Conservation (phyloP, 2,113 vertebrate genomes). For the Pampusana beccarii region DNA sequence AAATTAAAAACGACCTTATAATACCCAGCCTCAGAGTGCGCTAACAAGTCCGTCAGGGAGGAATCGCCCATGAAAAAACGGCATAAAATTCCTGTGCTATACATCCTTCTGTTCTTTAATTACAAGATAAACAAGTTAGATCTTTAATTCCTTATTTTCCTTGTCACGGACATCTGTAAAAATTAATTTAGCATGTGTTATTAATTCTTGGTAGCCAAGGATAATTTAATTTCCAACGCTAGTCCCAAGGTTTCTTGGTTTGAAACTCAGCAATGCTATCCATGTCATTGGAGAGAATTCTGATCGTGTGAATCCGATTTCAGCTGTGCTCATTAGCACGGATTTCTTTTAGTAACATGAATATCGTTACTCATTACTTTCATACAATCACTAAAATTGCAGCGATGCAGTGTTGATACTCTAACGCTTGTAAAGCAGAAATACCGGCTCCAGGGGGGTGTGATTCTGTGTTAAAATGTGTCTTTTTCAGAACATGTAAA, state of each 20-base stretch:
- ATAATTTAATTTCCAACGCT: not conserved
- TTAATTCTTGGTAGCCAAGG: not conserved
- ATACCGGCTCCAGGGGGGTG: not conserved
- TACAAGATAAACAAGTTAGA: not conserved
- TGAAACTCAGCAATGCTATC: not conserved
- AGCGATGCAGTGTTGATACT: not conserved
- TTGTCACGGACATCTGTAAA: not conserved
- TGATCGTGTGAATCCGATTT: conserved; percentile 34
- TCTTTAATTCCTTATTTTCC: not conserved
- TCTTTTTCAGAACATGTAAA: not conserved
- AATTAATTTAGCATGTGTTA: not conserved
- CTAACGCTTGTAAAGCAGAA: not conserved
- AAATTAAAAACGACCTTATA: not conserved
- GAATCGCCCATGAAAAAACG: not conserved
- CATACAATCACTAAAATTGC: conserved; percentile 24
- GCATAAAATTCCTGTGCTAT: not conserved
- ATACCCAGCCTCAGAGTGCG: not conserved
- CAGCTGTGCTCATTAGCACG: conserved; percentile 38
- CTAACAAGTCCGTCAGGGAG: not conserved
- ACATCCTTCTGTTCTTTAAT: not conserved
- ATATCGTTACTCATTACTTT: conserved; percentile 40
- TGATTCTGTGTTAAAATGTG: not conserved
- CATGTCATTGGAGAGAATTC: not conserved
- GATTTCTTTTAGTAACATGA: conserved; percentile 37
- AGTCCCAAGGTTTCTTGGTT: not conserved